Percentiles rank a stretch among this genome's conserved stretches.
phyloP scores from a whole-genome alignment of 2,797 vertebrate species.

The Esox masquinongy region DNA sequence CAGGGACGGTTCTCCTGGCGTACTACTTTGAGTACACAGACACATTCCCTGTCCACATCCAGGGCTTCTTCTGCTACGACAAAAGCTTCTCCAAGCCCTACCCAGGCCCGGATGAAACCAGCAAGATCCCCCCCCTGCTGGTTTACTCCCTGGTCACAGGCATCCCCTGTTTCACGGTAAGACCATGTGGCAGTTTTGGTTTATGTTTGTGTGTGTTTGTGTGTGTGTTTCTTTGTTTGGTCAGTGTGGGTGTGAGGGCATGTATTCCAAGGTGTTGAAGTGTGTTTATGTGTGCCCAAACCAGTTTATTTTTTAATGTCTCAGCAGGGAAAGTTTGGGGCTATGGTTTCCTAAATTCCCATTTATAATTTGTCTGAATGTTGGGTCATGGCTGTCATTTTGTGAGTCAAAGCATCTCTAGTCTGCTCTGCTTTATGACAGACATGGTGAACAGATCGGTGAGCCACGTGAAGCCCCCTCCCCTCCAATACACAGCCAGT shows the following conservation, averaged over 20 bases:
- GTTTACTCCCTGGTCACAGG: conserved; percentile 78
- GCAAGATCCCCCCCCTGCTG: conserved; percentile 76
- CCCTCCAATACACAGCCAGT: conserved; percentile 24
- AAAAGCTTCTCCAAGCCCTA: conserved; percentile 81
- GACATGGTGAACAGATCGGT: conserved; percentile 46
- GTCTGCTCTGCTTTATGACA: conserved; percentile 20
- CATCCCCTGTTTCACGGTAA: conserved; percentile 79
- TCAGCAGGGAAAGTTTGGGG: neutral
- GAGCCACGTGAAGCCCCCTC: conserved; percentile 44
- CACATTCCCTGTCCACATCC: conserved; percentile 80
- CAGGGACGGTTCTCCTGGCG: conserved; percentile 77
- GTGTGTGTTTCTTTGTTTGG: neutral
- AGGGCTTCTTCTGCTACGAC: conserved; percentile 85
- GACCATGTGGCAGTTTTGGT: conserved; percentile 22
- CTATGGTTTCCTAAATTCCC: neutral
- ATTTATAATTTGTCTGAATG: neutral
- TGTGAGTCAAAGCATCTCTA: neutral
- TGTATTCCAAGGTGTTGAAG: neutral
- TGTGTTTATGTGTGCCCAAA: neutral
- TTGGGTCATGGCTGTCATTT: neutral
- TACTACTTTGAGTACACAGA: conserved; percentile 85
- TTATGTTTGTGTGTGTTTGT: neutral
- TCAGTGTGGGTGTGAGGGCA: neutral
- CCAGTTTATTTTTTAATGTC: conserved; percentile 13
- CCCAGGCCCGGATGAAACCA: conserved; percentile 78